Percentiles rank a stretch among this genome's conserved stretches.
Evolutionary conservation across 2,113 vertebrate genomes (phyloP).

Genomic region (Urocolius indicus): DNA sequence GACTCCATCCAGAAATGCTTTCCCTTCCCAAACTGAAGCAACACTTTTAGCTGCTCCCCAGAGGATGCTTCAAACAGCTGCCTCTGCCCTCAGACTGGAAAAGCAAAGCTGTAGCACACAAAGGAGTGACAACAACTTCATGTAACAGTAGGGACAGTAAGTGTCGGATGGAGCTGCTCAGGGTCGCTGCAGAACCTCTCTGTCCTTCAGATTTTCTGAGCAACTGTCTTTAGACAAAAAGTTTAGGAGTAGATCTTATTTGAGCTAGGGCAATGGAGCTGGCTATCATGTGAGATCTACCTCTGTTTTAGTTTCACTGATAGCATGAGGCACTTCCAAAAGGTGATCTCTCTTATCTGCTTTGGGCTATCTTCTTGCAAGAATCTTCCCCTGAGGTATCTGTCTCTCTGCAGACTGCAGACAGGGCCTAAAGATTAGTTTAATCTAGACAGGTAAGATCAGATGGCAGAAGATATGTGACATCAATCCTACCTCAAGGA

Average conservation of each 20-base stretch:
- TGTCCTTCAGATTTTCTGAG: neutral
- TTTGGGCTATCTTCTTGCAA: neutral
- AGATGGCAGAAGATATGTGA: neutral
- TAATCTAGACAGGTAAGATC: neutral
- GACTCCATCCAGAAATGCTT: neutral
- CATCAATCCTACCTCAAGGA: neutral
- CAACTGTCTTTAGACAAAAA: neutral
- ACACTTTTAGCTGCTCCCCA: neutral
- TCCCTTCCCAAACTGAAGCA: neutral
- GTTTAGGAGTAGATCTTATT: too few species aligned
- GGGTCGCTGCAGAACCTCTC: too few species aligned
- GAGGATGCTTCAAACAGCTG: neutral
- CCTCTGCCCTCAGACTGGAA: too few species aligned
- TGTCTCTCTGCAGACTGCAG: neutral
- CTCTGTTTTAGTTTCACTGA: neutral
- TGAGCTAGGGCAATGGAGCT: neutral
- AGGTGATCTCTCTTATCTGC: neutral
- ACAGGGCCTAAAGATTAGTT: neutral
- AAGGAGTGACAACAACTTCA: neutral
- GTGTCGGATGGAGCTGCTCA: neutral
- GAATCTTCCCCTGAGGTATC: neutral
- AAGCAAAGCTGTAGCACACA: neutral
- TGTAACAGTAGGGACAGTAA: neutral
- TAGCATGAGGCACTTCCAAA: neutral
- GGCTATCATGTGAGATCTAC: fast-evolving